Evolutionary conservation across 2,888 invertebrate species (phyloP).

Genomic region (Carterocephalus palaemon): DNA sequence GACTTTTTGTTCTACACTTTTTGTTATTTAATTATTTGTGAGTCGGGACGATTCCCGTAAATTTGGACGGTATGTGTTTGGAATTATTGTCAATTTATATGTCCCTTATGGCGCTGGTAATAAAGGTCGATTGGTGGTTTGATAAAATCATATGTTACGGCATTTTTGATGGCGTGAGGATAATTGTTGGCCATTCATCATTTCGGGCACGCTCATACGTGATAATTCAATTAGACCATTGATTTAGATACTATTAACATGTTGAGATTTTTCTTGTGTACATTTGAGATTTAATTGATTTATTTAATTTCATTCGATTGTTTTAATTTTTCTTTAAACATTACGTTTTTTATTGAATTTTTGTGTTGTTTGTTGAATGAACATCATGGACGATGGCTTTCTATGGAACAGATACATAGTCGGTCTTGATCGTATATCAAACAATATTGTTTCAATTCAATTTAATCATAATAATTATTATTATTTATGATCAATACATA

Average conservation of each 20-base stretch:
- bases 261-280: background rate
- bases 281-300: too few relatives aligned
- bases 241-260: conserved; percentile 1
- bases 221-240: conserved; percentile 20
- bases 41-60: conserved; percentile 54
- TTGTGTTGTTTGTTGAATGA: too few relatives aligned
- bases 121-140: conserved; percentile 21
- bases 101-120: conserved; percentile 13
- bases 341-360: too few relatives aligned
- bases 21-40: conserved; percentile 70
- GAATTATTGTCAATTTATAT: conserved; percentile 19
- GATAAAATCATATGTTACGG: conserved; percentile 29
- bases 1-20: conserved; percentile 48
- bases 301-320: too few relatives aligned
- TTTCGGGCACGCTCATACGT: conserved; percentile 5
- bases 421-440: too few relatives aligned
- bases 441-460: too few relatives aligned
- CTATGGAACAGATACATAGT: too few relatives aligned
- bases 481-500: too few relatives aligned
- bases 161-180: conserved; percentile 27
- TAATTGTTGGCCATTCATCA: conserved; percentile 26
- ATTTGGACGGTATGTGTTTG: conserved; percentile 48
- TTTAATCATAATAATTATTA: too few relatives aligned
- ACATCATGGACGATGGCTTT: too few relatives aligned
- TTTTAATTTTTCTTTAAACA: too few relatives aligned